Base-by-base conservation (phyloP, 1,140 invertebrate genomes). In the Drosophila jambulina region DNA sequence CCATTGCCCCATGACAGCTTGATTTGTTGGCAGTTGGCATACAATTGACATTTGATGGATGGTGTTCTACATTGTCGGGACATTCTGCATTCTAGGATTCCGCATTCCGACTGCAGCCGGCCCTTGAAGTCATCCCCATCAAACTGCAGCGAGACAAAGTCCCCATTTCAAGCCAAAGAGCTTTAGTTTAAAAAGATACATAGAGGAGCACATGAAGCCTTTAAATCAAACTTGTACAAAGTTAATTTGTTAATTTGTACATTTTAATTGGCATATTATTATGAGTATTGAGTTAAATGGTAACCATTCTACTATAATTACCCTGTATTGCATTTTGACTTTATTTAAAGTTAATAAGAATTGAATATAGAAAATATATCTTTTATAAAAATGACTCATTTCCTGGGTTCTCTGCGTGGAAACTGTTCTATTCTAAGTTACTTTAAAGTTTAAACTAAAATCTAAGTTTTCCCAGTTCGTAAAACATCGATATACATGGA, bases 31-130 rank as follows among this genome's bases (percentile, higher is more conserved):
- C 85, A 90, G 85, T 85, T 85, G 85, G 81, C 85, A 80, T 80
- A 88, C 82, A 90, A 90, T 90, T 90, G 85, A 90, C 85, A 80
- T 79, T 88, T 90, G 85, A 90, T 90, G 85, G 85, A 90, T 90
- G 75, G 85, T 90, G 85, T 90, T 82, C 85, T 90, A 90, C 85
- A 90, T 90, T 90, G 85, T 79, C 60, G 70, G 85, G 85, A 88
- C 84, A 90, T 79, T 84, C 65, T 80, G 57, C 77, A 59, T 48
- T 62, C 48, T 46, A 69, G 74, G 53, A 59, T 23, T 64, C 61
- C 13, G 59, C 61, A 59, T 60, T 61, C 61, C 23, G 65, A 36
- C 40, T 60, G 72, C 72, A 60, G 40, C 27, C 63, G 38, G 23
- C 42, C 60, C 53, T 58, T 57, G n/a, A 43, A 48, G 58, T 21